Evolutionary conservation across 1,140 invertebrate genomes (phyloP).

Genomic region (Drosophila rufa): DNA sequence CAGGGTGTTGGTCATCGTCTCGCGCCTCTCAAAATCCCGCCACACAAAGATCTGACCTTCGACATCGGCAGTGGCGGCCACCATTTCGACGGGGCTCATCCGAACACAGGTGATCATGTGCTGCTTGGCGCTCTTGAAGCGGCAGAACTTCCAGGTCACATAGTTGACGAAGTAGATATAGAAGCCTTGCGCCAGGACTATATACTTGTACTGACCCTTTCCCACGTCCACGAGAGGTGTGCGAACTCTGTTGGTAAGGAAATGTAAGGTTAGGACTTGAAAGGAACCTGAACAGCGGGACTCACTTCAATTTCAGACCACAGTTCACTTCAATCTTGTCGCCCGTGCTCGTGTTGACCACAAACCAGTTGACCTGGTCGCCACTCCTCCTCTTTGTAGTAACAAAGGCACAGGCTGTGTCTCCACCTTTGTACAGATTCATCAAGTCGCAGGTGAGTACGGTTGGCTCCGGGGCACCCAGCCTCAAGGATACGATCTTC

Average conservation of each 20-base stretch:
- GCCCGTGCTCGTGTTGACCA: constrained; percentile 63
- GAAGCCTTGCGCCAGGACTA: constrained; percentile 75
- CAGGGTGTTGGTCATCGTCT: constrained; percentile 58
- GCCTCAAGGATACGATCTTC: constrained; percentile 58
- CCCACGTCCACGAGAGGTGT: constrained; percentile 64
- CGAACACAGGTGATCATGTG: constrained; percentile 89
- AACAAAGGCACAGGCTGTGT: constrained; percentile 67
- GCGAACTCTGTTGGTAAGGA: constrained; percentile 21
- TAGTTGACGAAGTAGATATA: constrained; percentile 83
- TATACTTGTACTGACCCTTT: constrained; percentile 67
- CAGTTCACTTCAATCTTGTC: constrained; percentile 32
- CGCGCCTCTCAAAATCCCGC: constrained; percentile 85
- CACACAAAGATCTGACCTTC: constrained; percentile 89
- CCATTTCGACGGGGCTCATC: constrained; percentile 89
- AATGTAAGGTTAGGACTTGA: background rate
- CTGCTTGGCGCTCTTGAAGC: constrained; percentile 77
- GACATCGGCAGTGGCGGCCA: constrained; percentile 90
- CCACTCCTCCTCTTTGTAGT: constrained; percentile 42
- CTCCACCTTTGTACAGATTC: constrained; percentile 62
- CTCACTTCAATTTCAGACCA: constrained; percentile 57
- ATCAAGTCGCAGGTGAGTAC: constrained; percentile 67
- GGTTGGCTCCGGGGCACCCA: background rate
- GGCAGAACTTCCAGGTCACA: constrained; percentile 57
- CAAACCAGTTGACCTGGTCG: constrained; percentile 35
- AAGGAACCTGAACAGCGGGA: background rate